Percentiles rank a stretch among this genome's conserved stretches.
Evolutionary conservation across 2,888 invertebrate genomes (phyloP).

Genomic region (Sarcophaga rosellei): DNA sequence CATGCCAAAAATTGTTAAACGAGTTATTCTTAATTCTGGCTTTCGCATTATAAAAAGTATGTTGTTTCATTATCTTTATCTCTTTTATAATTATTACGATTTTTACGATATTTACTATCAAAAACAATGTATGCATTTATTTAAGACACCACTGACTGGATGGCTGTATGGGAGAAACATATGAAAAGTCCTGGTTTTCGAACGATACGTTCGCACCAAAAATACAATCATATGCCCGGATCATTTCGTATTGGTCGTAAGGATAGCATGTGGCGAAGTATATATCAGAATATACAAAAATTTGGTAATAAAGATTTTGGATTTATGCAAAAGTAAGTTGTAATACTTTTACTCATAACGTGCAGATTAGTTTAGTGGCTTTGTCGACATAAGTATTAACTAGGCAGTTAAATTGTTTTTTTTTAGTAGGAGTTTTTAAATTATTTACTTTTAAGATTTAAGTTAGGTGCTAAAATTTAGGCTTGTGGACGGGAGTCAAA

Average conservation of each 20-base stretch:
- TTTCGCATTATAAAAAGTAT: slow-evolving; percentile 92
- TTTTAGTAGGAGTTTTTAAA: no score
- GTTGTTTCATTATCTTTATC: slow-evolving; percentile 61
- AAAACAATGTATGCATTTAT: background rate
- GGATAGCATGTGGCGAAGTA: slow-evolving; percentile 94
- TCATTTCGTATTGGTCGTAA: slow-evolving; percentile 99
- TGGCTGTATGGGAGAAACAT: slow-evolving; percentile 99
- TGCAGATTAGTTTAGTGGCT: background rate
- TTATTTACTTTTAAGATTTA: no score
- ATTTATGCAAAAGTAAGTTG: slow-evolving; percentile 88
- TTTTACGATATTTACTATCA: no score
- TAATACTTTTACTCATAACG: background rate
- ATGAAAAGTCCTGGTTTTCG: slow-evolving; percentile 96
- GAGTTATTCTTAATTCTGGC: slow-evolving; percentile 92
- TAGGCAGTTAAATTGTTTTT: no score
- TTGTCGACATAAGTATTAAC: no score
- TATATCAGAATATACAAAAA: slow-evolving; percentile 84
- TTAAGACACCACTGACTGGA: slow-evolving; percentile 92
- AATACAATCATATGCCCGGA: slow-evolving; percentile 99
- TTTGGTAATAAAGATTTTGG: slow-evolving; percentile 88
- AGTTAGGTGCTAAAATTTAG: no score
- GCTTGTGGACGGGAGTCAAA: no score
- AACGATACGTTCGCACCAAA: slow-evolving; percentile 93
- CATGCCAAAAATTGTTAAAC: slow-evolving; percentile 95
- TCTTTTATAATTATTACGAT: background rate